Base-by-base conservation (phyloP, 2,888 invertebrate genomes). In the Antitype chi region DNA sequence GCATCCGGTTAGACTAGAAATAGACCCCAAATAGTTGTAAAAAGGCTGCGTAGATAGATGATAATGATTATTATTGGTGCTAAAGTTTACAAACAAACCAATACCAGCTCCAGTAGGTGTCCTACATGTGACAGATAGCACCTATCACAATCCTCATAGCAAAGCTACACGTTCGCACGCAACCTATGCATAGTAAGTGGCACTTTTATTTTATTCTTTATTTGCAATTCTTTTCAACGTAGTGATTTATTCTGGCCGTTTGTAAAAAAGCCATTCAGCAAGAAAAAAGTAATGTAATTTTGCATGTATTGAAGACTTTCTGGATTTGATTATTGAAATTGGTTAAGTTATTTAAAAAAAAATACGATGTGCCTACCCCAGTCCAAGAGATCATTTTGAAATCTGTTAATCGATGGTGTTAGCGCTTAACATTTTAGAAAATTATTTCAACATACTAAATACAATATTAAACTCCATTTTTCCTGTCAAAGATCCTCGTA, bases 181-280 rank as follows among this genome's bases (percentile, higher is more conserved):
- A 82, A 78, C 74, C 78, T 47, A 68, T 82, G 81, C 81, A 82
- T 82, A 82, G 73, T 74, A 82, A 82, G n/a, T 68, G 69, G 73
- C 17, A 23, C n/a, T 71, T 72, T 67, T 70, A 63, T 82, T 78
- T 70, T 47, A 63, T 78, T 71, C 53, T 70, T 32, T 81, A 68
- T 81, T 76, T 76, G 63, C 15, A 57, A 57, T 76, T 76, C 68
- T 81, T 64, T 80, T 66, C 69, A 64, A 20, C 53, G 71, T 0
- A 47, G 59, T 60, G 81, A 81, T 81, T 72, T 72, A 81, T 76
- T 13, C 71, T 28, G 68, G 67, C 59, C 55, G 47, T 79, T 66
- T 78, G 64, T 60, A 59, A 77, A 78, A 77, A 52, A 55, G 32
- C 6, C 28, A 20, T 62, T 62, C 23, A 49, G 15, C 28, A 28